Evolutionary conservation across 2,113 vertebrate genomes (phyloP).

Genomic region (Calyptomena viridis): DNA sequence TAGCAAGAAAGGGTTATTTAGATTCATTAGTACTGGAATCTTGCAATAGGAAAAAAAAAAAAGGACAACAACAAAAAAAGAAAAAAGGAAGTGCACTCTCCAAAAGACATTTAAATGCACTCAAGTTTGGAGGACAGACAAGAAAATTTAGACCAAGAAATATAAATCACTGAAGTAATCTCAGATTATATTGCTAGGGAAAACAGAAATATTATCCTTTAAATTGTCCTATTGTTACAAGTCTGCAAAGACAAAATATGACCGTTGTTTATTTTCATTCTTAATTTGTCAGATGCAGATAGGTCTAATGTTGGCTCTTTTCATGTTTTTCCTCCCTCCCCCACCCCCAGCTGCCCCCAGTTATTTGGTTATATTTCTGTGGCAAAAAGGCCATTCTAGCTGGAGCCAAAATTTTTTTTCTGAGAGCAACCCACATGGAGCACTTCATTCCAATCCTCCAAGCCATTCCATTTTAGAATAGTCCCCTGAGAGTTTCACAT

Average conservation of each 20-base stretch:
- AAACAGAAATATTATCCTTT: slow-evolving; percentile 23
- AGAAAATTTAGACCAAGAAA: slow-evolving; percentile 27
- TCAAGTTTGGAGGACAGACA: slow-evolving; percentile 35
- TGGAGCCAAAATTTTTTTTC: background rate
- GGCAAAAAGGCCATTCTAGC: background rate
- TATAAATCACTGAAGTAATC: slow-evolving; percentile 23
- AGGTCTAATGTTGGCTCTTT: background rate
- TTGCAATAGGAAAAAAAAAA: background rate
- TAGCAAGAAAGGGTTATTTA: slow-evolving; percentile 35
- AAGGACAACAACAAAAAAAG: background rate
- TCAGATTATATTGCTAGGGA: background rate
- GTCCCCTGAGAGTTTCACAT: background rate
- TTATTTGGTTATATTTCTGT: background rate
- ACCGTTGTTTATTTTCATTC: background rate
- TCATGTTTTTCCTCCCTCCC: background rate
- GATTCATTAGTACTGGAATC: slow-evolving; percentile 34
- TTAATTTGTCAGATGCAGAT: slow-evolving; percentile 12
- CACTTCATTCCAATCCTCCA: slow-evolving; percentile 6
- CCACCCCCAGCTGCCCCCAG: background rate
- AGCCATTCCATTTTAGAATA: background rate
- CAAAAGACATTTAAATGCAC: background rate
- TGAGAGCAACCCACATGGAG: background rate
- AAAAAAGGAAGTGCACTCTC: slow-evolving; percentile 24
- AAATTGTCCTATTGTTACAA: background rate
- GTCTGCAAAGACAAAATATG: background rate